A percentile compares a stretch with the other conserved stretches of the same genome.
Evolutionary conservation across 2,888 invertebrate genomes (phyloP).

Genomic region (Cantharis nigra): DNA sequence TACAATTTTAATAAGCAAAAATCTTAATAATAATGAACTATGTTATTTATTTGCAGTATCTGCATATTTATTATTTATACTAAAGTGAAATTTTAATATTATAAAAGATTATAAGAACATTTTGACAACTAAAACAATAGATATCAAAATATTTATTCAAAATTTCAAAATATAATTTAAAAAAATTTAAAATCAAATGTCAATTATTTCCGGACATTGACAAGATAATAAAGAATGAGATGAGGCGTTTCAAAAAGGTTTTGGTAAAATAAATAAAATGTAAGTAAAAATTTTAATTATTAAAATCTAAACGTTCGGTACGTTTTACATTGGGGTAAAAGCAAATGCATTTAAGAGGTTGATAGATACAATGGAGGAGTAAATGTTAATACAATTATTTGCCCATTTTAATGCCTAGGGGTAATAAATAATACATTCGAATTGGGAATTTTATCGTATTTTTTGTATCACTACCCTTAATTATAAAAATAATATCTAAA

Average conservation of each 20-base stretch:
- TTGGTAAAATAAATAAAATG: neutral
- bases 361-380: neutral
- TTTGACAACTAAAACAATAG: neutral
- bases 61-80: no score
- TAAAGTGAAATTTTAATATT: no score
- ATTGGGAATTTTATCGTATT: neutral
- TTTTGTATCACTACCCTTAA: neutral
- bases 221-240: neutral
- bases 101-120: no score
- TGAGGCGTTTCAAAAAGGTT: neutral
- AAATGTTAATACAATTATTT: neutral
- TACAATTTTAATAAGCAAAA: no score
- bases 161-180: neutral
- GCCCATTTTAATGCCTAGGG: neutral
- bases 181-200: neutral
- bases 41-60: no score
- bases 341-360: neutral
- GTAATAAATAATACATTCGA: neutral
- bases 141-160: neutral
- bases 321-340: neutral
- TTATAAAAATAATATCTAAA: neutral
- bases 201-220: neutral
- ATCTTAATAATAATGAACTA: no score
- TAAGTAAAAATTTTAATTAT: neutral
- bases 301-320: neutral